These are phyloP conservation scores for Tachysurus vachellii DNA, from an alignment of 2,113 vertebrate species.

Conservation along the genomic window DNA sequence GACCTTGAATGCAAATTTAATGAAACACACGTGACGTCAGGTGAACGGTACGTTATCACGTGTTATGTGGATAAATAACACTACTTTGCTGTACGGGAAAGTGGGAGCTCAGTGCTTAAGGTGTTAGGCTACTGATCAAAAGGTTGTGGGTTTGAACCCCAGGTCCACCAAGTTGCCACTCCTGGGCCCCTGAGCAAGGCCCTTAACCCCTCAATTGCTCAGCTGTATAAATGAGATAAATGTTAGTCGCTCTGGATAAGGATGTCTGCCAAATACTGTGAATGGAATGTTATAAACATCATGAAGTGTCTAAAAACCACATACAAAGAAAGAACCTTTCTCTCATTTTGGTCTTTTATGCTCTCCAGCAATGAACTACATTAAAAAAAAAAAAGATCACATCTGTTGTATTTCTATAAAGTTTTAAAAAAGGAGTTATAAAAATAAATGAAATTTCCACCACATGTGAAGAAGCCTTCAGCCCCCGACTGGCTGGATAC, in stretches of 20 bases:
- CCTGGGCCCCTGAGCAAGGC: no score
- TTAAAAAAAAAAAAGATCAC: background rate
- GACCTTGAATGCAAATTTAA: background rate
- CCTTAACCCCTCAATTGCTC: no score
- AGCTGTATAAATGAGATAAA: no score
- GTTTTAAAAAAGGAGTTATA: background rate
- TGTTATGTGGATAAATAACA: background rate
- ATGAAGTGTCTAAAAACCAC: background rate
- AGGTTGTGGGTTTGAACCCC: no score
- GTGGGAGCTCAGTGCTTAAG: no score
- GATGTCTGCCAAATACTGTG: background rate
- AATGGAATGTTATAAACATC: background rate
- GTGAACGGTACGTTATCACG: no score
- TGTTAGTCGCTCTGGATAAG: no score
- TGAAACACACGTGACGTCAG: background rate
- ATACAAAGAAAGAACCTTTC: background rate
- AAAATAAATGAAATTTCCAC: background rate
- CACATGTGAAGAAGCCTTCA: background rate
- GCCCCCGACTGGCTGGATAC: slow-evolving; percentile 15
- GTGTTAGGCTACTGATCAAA: no score
- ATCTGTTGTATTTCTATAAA: background rate
- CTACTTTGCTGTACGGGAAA: background rate
- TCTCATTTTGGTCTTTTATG: background rate
- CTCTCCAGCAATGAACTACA: background rate
- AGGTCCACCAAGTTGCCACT: no score